phyloP scores from a whole-genome alignment of 2,113 vertebrate genomes.

The Panthera leo region DNA sequence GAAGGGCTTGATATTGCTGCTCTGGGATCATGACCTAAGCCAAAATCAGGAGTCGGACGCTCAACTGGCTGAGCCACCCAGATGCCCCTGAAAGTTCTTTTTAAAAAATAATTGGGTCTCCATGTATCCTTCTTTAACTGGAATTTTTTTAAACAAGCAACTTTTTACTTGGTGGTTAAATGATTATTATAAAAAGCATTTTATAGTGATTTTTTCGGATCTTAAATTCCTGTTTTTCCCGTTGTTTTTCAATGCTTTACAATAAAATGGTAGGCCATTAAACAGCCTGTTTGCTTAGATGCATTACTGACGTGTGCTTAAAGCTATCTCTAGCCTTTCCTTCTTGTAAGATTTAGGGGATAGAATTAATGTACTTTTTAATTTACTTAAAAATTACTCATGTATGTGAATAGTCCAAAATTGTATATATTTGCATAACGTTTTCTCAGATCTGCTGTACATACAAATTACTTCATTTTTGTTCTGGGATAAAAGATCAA shows the following conservation, averaged over 20 bases:
- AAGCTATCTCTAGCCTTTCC: background rate
- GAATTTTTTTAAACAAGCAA: conserved; percentile 41
- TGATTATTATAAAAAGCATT: background rate
- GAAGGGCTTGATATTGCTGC: too few relatives aligned
- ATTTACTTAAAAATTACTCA: conserved; percentile 34
- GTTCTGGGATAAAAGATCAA: background rate
- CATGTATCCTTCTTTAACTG: background rate
- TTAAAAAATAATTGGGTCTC: conserved; percentile 2
- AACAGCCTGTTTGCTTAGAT: background rate
- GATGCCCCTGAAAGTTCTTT: background rate
- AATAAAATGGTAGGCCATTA: background rate
- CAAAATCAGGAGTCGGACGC: too few relatives aligned
- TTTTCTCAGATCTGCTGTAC: background rate
- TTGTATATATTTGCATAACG: background rate
- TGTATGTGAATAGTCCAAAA: background rate
- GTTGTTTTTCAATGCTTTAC: background rate
- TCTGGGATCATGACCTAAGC: too few relatives aligned
- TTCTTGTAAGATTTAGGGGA: background rate
- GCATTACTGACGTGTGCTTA: background rate
- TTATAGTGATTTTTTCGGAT: conserved; percentile 14
- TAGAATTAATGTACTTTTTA: conserved; percentile 2
- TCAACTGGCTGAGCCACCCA: too few relatives aligned
- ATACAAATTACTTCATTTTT: conserved; percentile 18
- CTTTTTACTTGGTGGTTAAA: conserved; percentile 24
- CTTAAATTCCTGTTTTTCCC: background rate